phyloP scores from a whole-genome alignment of 1,140 invertebrate genomes.

The Cydia splendana region DNA sequence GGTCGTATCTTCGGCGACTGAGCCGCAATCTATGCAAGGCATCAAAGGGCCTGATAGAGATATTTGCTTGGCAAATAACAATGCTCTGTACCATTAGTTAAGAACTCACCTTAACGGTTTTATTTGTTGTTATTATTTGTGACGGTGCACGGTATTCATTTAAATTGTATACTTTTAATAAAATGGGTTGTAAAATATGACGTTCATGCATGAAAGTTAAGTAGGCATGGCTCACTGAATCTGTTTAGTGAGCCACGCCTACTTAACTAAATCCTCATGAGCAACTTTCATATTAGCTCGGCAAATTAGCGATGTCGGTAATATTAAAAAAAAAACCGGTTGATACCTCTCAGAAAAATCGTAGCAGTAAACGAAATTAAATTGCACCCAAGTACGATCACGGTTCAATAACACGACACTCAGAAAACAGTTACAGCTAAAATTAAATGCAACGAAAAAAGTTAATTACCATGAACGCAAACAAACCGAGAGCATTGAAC shows the following conservation, averaged over 20 bases:
- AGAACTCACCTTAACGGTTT: background rate
- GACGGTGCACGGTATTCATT: background rate
- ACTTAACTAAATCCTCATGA: background rate
- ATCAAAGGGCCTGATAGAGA: conserved; percentile 48
- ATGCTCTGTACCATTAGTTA: background rate
- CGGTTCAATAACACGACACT: conserved; percentile 23
- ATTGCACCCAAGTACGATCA: conserved; percentile 20
- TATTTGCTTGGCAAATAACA: conserved; percentile 46
- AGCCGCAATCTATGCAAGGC: conserved; percentile 43
- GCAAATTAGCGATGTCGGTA: background rate
- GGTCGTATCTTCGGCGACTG: conserved; percentile 41
- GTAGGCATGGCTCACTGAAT: background rate
- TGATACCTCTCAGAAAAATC: background rate
- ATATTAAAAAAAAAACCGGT: conserved; percentile 4
- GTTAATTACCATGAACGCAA: conserved; percentile 16
- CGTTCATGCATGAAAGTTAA: too few relatives aligned
- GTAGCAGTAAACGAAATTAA: conserved; percentile 12
- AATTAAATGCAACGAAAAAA: conserved; percentile 21
- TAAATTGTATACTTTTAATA: background rate
- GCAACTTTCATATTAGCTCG: background rate
- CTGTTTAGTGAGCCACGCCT: background rate
- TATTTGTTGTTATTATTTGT: background rate
- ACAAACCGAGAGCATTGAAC: conserved; percentile 12
- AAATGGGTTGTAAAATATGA: too few relatives aligned
- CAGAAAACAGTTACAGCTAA: background rate